Evolutionary conservation across 2,113 vertebrate species (phyloP), one percentile per base, ranked within the genome.

Genomic region (Galbula dea): DNA sequence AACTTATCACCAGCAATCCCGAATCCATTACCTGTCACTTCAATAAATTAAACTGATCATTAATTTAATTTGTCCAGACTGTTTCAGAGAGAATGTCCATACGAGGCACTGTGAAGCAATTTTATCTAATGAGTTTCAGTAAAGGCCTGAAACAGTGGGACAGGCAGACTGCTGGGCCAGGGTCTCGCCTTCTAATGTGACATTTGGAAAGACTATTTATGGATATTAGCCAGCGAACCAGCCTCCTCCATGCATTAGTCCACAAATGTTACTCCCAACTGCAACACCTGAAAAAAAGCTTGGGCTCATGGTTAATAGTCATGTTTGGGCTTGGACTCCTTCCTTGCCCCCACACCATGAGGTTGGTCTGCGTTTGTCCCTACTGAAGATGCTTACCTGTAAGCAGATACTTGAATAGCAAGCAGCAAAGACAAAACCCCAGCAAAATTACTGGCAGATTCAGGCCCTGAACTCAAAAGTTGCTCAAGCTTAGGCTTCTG

Each of bases 361-460:
- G 7, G 9, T 6, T 7, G 69, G 16, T 18, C 21, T 48, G 8
- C 1, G 0, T 37, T 26, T 67, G 9, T 4, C 36, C 45, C n/a
- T 0, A 0, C 12, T 34, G 46, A 88, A 43, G 32, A 34, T 0
- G 1, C 29, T 86, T 5, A n/a, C 4, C 48, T 55, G 2, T 48
- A 87, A 63, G 52, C 21, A 32, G 7, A 46, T 10, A 34, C 27
- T 6, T 48, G 12, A 78, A 24, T 3, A 22, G 51, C 15, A 78
- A 22, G 51, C 15, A 78, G 48, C 37, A 68, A 63, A 43, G 48
- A 20, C n/a, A 84, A 90, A 83, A 51, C 14, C 18, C 22, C 32
- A 30, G 12, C 3, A 2, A 89, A 86, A 79, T 23, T 30, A 54
- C 22, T 32, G 14, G 15, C 30, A 73, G 49, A 54, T 61, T 49